These are phyloP conservation scores for Gopherus evgoodei DNA, from an alignment of 2,113 vertebrate genomes.

Conservation along the genomic window DNA sequence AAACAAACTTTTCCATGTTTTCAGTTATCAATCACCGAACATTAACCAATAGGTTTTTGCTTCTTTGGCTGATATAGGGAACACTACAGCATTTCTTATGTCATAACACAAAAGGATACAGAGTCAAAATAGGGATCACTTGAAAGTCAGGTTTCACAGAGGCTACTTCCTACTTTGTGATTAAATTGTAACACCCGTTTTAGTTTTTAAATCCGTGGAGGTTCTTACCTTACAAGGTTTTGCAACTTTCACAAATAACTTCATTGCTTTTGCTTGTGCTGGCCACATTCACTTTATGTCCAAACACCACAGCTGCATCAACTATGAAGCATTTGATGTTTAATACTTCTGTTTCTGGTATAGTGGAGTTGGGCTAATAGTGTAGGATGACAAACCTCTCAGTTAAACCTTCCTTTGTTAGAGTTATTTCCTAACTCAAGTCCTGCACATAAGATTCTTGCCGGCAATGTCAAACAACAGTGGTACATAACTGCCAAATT, in stretches of 20 bases:
- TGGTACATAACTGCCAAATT: rapidly evolving
- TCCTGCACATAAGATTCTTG: rapidly evolving
- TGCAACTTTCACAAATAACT: not conserved
- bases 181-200: not conserved
- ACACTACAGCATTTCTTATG: rapidly evolving
- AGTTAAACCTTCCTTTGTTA: not conserved
- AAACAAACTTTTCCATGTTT: not conserved
- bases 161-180: not conserved
- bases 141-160: not conserved
- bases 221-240: rapidly evolving
- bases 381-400: not conserved
- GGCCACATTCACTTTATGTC: not conserved
- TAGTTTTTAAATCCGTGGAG: not conserved
- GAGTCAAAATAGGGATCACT: not conserved
- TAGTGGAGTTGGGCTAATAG: not conserved
- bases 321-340: not conserved
- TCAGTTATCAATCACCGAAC: rapidly evolving
- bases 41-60: not conserved
- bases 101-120: not conserved
- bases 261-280: not conserved
- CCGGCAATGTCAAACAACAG: not conserved
- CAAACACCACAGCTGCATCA: not conserved
- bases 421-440: slow-evolving; percentile 17
- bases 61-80: not conserved
- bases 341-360: not conserved